Base-by-base conservation (phyloP, 2,888 invertebrate species). In the Chouioia cunea region DNA sequence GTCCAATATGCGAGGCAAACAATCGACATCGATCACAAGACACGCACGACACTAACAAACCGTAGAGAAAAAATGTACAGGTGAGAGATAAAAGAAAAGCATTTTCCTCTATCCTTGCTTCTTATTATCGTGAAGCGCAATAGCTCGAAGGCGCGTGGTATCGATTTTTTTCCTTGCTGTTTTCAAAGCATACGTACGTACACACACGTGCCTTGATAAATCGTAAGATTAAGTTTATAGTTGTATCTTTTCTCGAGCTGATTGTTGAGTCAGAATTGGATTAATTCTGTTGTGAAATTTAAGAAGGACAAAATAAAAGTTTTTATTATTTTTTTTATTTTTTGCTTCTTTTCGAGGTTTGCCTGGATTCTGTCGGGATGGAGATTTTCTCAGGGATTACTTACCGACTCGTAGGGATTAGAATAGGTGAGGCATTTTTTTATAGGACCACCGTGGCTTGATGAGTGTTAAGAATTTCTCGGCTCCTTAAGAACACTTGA, bases 171-270 rank as follows among this genome's bases (percentile, higher is more conserved):
- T 36, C 18, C 18, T 14, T 15, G 3, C 20, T n/a, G n/a, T n/a
- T n/a, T n/a, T n/a, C 43, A n/a, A 16, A 27, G 14, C 20, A 4
- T 22, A 58, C 4, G 56, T 15, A 56, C 10, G 56, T 10, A 10
- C 48, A n/a, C 16, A 3, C 4, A 8, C 27, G 22, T 12, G 22
- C 43, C 18, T 47, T 58, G 63, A 69, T 69, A 58, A 69, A 69
- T 63, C 57, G 46, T 57, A 50, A 63, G 48, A 69, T 63, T 69
- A 63, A 1, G 10, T n/a, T n/a, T n/a, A n/a, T n/a, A n/a, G n/a
- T 36, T 36, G 12, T 36, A 36, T 10, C 36, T 36, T 12, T 36
- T 36, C 36, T 8, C 36, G 2, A 6, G 36, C 36, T 36, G 36
- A 36, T 36, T 36, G 36, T 36, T 36, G 10, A 6, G 10, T 36